Evolutionary conservation across 2,113 vertebrate genomes (phyloP).

Genomic region (Perca schrenkii): DNA sequence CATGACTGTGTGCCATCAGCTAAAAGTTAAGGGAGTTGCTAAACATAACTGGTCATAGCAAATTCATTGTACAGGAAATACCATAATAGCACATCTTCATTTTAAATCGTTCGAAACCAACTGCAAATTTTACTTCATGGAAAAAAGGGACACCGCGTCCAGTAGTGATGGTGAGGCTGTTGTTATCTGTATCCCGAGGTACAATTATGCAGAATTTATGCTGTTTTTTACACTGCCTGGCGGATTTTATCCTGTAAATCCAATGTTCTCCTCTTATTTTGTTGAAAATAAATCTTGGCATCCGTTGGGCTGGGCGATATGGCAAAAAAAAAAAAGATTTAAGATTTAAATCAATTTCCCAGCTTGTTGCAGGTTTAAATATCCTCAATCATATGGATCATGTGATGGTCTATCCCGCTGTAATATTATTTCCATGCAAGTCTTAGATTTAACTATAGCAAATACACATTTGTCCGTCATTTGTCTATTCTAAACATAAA

Average conservation of each 20-base stretch:
- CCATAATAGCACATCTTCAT: neutral
- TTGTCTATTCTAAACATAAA: neutral
- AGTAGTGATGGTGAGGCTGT: neutral
- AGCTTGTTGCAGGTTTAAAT: neutral
- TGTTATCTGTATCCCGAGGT: neutral
- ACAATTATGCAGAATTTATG: neutral
- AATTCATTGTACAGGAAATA: neutral
- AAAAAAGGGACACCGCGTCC: neutral
- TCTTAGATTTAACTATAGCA: neutral
- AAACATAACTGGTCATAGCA: neutral
- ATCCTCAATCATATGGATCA: neutral
- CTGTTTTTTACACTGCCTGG: neutral
- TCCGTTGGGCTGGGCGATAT: too few species aligned
- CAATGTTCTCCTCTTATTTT: neutral
- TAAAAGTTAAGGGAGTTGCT: too few species aligned
- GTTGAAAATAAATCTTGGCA: neutral
- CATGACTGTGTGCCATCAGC: neutral
- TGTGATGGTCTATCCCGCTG: neutral
- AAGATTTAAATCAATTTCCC: too few species aligned
- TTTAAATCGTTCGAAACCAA: neutral
- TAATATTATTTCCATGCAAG: neutral
- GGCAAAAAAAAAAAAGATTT: too few species aligned
- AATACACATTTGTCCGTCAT: neutral
- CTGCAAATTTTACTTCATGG: neutral
- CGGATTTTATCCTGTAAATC: neutral